These are phyloP conservation scores for Palythoa grandis DNA, from an alignment of 92 coral and sea anemone species.

Conservation along the genomic window DNA sequence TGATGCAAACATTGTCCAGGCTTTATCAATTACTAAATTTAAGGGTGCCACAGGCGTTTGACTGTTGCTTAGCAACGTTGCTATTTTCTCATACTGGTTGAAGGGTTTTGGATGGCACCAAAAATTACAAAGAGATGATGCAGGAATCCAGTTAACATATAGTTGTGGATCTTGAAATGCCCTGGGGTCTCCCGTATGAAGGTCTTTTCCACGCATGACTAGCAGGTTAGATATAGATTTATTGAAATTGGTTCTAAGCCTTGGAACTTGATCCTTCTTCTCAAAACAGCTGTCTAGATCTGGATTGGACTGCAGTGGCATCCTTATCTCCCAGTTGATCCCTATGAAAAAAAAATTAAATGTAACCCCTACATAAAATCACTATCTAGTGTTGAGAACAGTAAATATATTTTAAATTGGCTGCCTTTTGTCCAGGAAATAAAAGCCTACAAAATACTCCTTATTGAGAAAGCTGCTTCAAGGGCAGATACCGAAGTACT, in stretches of 20 bases:
- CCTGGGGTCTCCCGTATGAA: conserved; percentile 76
- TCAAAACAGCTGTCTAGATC: conserved; percentile 56
- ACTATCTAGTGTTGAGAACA: background rate
- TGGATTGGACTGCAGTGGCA: conserved; percentile 65
- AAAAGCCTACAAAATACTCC: too few relatives aligned
- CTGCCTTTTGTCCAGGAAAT: too few relatives aligned
- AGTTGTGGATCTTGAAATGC: conserved; percentile 79
- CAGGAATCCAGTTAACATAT: conserved; percentile 80
- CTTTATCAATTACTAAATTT: conserved; percentile 85
- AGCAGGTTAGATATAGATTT: conserved; percentile 89
- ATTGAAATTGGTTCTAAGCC: conserved; percentile 64
- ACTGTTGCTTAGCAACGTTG: conserved; percentile 89
- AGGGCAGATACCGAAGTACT: too few relatives aligned
- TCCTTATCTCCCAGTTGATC: conserved; percentile 92
- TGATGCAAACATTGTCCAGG: conserved; percentile 98
- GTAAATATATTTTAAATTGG: too few relatives aligned
- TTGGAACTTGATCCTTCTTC: conserved; percentile 47
- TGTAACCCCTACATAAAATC: background rate
- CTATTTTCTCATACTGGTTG: conserved; percentile 87
- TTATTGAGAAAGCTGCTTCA: too few relatives aligned
- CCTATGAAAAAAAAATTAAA: conserved; percentile 54
- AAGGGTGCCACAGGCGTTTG: conserved; percentile 88
- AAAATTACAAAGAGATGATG: conserved; percentile 53
- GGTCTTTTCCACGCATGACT: conserved; percentile 91
- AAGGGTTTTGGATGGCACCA: conserved; percentile 88